Percentiles rank a stretch among this genome's conserved stretches.
phyloP scores from a whole-genome alignment of 2,113 vertebrate species.

The Marcusenius ussheri region DNA sequence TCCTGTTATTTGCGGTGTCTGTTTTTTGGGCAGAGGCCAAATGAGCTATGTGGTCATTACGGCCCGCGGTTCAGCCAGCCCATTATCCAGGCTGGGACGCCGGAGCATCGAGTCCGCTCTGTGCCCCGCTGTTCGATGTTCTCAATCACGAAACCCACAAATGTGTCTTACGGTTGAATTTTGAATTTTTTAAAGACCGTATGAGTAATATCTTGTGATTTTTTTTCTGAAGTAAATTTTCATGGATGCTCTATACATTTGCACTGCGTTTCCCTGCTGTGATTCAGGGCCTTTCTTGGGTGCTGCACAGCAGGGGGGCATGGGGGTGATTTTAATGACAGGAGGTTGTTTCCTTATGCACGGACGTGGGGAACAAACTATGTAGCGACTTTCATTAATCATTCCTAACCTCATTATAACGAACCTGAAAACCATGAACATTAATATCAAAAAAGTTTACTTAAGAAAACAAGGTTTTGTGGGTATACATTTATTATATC shows the following conservation, averaged over 20 bases:
- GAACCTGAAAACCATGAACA: not conserved
- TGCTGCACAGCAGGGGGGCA: not conserved
- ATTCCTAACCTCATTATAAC: not conserved
- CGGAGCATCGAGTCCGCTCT: not conserved
- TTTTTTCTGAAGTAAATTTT: not conserved
- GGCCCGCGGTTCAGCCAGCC: too few relatives aligned
- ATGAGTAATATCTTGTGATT: not conserved
- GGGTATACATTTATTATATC: not conserved
- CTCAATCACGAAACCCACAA: not conserved
- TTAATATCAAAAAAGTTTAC: not conserved
- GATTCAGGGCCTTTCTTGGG: not conserved
- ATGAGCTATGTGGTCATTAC: not conserved
- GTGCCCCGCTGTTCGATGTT: not conserved
- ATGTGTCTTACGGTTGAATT: not conserved
- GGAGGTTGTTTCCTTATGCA: not conserved
- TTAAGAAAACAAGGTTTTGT: not conserved
- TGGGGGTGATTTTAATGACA: not conserved
- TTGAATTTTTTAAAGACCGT: not conserved
- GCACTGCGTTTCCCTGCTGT: not conserved
- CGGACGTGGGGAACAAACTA: not conserved
- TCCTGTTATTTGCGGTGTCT: not conserved
- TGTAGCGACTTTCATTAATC: not conserved
- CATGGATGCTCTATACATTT: not conserved
- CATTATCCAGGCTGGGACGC: not conserved
- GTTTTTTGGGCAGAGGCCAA: not conserved